Evolutionary conservation across 2,113 vertebrate genomes (phyloP).

Genomic region (Anoplopoma fimbria): DNA sequence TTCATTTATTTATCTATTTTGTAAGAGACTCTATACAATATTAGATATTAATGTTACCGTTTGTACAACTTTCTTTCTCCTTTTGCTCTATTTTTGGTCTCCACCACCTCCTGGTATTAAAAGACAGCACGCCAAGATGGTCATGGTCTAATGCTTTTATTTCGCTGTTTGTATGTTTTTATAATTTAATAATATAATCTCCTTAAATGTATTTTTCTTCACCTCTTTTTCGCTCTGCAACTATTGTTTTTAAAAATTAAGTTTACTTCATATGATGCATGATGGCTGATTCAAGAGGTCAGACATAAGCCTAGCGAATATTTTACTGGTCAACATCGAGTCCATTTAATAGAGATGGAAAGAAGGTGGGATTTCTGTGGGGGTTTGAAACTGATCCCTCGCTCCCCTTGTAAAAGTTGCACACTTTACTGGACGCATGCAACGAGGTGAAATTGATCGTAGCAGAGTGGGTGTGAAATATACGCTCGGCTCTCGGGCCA

Average conservation of each 20-base stretch:
- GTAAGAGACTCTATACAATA: no score
- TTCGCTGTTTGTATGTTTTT: background rate
- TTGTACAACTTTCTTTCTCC: background rate
- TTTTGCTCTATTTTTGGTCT: background rate
- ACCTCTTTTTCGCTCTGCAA: background rate
- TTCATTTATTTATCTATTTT: background rate
- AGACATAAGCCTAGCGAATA: conserved; percentile 48
- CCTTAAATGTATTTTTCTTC: background rate
- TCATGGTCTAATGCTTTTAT: background rate
- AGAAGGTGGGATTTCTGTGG: conserved; percentile 66
- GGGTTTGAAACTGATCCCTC: conserved; percentile 70
- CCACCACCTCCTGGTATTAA: background rate
- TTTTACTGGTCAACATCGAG: conserved; percentile 67
- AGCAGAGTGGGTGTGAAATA: conserved; percentile 73
- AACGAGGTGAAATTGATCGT: conserved; percentile 72
- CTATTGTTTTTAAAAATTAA: background rate
- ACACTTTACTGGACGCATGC: conserved; percentile 71
- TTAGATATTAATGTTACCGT: background rate
- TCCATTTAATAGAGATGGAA: conserved; percentile 55
- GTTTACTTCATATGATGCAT: background rate
- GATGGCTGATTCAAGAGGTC: conserved; percentile 38
- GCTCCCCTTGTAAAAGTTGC: conserved; percentile 74
- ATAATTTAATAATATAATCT: no score
- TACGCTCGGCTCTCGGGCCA: conserved; percentile 53
- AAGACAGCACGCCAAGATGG: background rate